Evolutionary conservation across 2,797 vertebrate genomes (phyloP), one percentile per base, ranked within the genome.

Genomic region (Mastacembelus armatus): DNA sequence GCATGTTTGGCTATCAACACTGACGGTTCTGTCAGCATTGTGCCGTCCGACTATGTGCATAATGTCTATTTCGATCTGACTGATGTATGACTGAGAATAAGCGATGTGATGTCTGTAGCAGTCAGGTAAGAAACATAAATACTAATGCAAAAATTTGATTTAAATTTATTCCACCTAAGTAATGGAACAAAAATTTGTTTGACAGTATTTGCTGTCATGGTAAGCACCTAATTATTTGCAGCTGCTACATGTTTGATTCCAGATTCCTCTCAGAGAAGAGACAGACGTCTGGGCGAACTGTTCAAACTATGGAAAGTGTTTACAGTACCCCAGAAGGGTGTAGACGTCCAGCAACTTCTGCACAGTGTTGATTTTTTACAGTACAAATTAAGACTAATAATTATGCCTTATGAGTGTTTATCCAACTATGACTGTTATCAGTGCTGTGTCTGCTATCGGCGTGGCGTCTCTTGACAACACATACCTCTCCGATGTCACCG

Each of bases 401-500:
- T 33, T 50, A 44, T 11, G 11, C n/a, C n/a, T n/a, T n/a, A n/a
- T 30, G 15, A 22, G n/a, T 21, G 14, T 18, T 77, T 71, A 49
- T 14, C 16, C 16, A 30, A 14, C 18, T 6, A 7, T 2, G 11
- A 42, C n/a, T 49, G 22, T 26, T 32, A 24, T 66, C 10, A 9
- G 27, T 21, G 26, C 16, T 8, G 33, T 49, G 40, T 29, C 27
- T 55, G 50, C 29, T 18, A 36, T 60, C 57, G 50, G 40, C 4
- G 24, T 38, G 14, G 33, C 1, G 10, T 52, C 36, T 55, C 52
- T 1, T 43, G 35, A 70, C 47, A 27, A 35, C 2, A 2, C 66
- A 1, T 92, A 98, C 98, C 96, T 98, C 95, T 0, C 94, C 83
- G 50, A 98, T 94, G 71, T 99, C 98, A 58, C 98, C 97, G 1